phyloP scores from a whole-genome alignment of 2,888 invertebrate genomes.

The Archips crataeganus region DNA sequence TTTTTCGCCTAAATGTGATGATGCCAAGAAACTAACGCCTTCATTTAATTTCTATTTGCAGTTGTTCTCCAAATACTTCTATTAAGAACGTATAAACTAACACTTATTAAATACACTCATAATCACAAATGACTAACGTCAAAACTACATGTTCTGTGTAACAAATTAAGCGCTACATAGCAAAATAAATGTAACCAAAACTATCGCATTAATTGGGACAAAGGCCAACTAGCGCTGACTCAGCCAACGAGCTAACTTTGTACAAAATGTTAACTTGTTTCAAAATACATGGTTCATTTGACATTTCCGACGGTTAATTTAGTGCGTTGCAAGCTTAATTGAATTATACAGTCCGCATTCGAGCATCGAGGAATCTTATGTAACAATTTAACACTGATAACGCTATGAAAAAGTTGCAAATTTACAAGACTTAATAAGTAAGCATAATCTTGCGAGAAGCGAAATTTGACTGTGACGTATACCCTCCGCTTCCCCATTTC shows the following conservation, averaged over 20 bases:
- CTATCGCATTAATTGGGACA: background rate
- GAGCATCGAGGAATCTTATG: too few species aligned
- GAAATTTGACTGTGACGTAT: too few species aligned
- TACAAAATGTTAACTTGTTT: slow-evolving; percentile 5
- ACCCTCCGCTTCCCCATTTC: too few species aligned
- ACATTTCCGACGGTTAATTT: background rate
- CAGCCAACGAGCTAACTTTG: slow-evolving; percentile 3
- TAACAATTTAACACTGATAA: too few species aligned
- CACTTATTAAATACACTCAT: background rate
- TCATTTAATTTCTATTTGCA: too few species aligned
- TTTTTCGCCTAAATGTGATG: too few species aligned
- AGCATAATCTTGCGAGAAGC: too few species aligned
- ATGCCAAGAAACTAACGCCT: too few species aligned
- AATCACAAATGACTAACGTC: background rate
- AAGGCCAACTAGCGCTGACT: background rate
- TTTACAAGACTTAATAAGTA: too few species aligned
- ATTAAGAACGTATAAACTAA: too few species aligned
- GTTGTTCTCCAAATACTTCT: too few species aligned
- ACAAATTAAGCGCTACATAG: background rate
- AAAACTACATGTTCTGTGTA: background rate
- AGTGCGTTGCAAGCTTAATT: background rate
- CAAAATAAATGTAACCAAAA: background rate
- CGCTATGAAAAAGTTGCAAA: too few species aligned
- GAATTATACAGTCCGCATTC: background rate
- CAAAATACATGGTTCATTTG: background rate